phyloP scores from a whole-genome alignment of 2,888 invertebrate genomes.

The Phortica magna region DNA sequence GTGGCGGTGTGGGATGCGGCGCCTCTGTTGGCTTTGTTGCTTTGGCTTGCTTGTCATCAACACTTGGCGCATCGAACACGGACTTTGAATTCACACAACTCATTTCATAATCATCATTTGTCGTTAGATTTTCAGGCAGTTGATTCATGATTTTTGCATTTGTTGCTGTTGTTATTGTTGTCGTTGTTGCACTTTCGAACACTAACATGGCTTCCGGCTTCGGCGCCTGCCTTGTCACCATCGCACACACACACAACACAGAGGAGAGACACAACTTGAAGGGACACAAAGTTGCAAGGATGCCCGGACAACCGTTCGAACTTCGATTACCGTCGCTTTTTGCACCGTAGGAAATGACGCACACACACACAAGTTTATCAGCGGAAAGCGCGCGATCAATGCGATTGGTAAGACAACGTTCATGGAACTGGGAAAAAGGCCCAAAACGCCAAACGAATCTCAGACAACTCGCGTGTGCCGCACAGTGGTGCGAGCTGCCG shows the following conservation, averaged over 20 bases:
- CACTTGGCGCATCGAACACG: no score
- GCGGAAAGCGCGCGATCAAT: conserved; percentile 44
- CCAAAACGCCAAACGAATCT: conserved; percentile 38
- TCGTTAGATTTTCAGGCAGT: conserved; percentile 48
- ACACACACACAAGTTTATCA: background rate
- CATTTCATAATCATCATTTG: conserved; percentile 42
- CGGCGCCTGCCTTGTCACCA: background rate
- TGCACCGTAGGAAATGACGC: background rate
- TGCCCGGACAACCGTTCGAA: background rate
- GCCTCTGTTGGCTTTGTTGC: background rate
- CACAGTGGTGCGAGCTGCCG: conserved; percentile 26
- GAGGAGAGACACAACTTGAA: no score
- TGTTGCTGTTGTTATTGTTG: no score
- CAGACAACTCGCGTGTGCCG: conserved; percentile 16
- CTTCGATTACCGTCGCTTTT: background rate
- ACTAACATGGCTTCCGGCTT: conserved; percentile 23
- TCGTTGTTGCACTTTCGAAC: conserved; percentile 16
- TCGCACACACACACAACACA: background rate
- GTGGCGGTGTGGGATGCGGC: background rate
- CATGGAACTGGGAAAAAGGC: conserved; percentile 65
- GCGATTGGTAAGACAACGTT: conserved; percentile 71
- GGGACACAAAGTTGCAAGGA: conserved; percentile 35
- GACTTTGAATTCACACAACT: background rate
- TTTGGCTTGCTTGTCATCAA: background rate
- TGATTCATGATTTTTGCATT: conserved; percentile 44